Conservation (phyloP, 2,888 invertebrate species). For the Corythucha ciliata region DNA sequence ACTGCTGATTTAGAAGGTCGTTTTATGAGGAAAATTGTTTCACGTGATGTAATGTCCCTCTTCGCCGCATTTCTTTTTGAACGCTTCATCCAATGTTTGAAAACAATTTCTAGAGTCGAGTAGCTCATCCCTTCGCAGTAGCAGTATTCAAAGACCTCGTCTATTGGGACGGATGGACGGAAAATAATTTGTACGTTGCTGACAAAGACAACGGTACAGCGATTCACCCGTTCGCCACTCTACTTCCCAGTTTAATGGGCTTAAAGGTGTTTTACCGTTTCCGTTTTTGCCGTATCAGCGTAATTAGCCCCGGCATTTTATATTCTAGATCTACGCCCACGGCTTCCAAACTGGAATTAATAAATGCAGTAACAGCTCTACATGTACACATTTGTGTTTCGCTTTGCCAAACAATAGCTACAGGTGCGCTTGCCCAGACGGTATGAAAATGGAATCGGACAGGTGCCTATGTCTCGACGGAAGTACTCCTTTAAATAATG, state of each 20-base stretch:
- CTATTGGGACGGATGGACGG: constrained; percentile 87
- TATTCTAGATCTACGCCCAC: constrained; percentile 57
- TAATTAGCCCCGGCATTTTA: not conserved
- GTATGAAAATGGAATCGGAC: constrained; percentile 48
- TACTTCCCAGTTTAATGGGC: constrained; percentile 68
- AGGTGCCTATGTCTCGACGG: constrained; percentile 71
- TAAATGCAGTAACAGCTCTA: constrained; percentile 51
- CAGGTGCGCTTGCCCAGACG: constrained; percentile 74
- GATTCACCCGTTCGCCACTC: constrained; percentile 51
- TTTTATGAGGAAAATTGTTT: constrained; percentile 56
- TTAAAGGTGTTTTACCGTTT: no score
- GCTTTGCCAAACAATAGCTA: constrained; percentile 56
- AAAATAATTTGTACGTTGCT: constrained; percentile 64
- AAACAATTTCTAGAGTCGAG: constrained; percentile 44
- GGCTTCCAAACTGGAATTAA: constrained; percentile 66
- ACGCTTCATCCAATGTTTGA: not conserved
- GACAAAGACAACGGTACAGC: constrained; percentile 66
- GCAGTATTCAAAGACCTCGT: constrained; percentile 74
- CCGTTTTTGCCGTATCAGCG: no score
- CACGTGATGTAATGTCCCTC: constrained; percentile 31
- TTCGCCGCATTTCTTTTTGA: not conserved
- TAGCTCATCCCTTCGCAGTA: constrained; percentile 77
- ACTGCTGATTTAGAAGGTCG: constrained; percentile 63
- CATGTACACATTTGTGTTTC: constrained; percentile 68
- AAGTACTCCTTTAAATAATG: constrained; percentile 45